Conservation (phyloP, 2,797 vertebrate genomes). For the Botia almorhae region DNA sequence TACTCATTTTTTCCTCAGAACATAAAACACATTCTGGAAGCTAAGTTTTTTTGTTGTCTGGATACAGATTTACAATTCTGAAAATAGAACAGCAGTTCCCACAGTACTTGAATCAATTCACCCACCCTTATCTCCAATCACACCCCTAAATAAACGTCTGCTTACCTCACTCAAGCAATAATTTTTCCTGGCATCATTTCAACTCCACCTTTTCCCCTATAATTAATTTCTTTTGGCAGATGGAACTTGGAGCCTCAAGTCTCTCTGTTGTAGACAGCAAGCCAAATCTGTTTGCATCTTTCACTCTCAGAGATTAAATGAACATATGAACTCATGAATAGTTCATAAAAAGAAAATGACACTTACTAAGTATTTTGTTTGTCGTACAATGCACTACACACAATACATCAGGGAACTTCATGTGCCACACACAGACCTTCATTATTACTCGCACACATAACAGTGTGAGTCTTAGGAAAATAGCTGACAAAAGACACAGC, state of each 20-base stretch:
- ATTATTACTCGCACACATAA: slow-evolving; percentile 21
- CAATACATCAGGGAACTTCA: not conserved
- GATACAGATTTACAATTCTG: not conserved
- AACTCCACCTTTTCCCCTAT: not conserved
- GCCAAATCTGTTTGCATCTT: not conserved
- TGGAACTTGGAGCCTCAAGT: not conserved
- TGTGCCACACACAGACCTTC: slow-evolving; percentile 30
- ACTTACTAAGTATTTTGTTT: not conserved
- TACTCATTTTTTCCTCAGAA: not conserved
- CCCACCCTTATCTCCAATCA: not conserved
- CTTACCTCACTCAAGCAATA: not conserved
- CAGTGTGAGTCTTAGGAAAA: slow-evolving; percentile 39
- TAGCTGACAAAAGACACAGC: slow-evolving; percentile 52
- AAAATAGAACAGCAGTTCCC: not conserved
- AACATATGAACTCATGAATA: slow-evolving; percentile 19
- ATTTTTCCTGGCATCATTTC: not conserved
- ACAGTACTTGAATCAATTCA: not conserved
- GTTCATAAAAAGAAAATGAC: slow-evolving; percentile 4
- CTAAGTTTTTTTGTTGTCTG: not conserved
- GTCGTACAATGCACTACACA: slow-evolving; percentile 17
- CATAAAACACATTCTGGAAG: not conserved
- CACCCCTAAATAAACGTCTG: not conserved
- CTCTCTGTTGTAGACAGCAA: not conserved
- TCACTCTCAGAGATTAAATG: slow-evolving; percentile 1
- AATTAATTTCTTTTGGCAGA: not conserved